Conservation (phyloP, 2,797 vertebrate species). For the Typhlichthys subterraneus region DNA sequence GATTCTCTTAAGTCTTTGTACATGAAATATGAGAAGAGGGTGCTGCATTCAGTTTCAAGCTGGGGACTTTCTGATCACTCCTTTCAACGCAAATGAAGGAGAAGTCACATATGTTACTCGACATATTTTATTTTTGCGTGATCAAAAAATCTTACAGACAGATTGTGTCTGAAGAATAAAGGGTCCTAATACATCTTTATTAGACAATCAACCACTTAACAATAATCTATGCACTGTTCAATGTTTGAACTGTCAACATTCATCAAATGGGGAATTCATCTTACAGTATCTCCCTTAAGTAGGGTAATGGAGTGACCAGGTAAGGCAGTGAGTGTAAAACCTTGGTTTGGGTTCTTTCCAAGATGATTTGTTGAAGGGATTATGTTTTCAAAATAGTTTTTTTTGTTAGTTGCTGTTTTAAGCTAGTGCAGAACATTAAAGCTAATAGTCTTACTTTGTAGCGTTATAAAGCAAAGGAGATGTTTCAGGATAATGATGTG, state of each 20-base stretch:
- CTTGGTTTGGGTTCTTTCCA: constrained; percentile 45
- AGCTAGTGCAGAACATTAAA: constrained; percentile 62
- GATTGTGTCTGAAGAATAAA: background rate
- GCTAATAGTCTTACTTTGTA: constrained; percentile 37
- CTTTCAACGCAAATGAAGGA: constrained; percentile 60
- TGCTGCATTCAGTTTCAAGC: constrained; percentile 59
- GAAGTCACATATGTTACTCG: constrained; percentile 60
- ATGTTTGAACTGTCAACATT: constrained; percentile 36
- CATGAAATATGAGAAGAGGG: constrained; percentile 63
- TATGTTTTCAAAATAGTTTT: constrained; percentile 14
- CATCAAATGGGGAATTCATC: constrained; percentile 33
- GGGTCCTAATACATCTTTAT: constrained; percentile 15
- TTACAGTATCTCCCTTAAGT: constrained; percentile 21
- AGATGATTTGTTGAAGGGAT: constrained; percentile 58
- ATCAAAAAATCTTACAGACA: no score
- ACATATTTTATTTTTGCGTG: no score
- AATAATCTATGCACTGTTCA: constrained; percentile 28
- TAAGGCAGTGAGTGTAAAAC: constrained; percentile 53
- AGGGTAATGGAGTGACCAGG: constrained; percentile 28
- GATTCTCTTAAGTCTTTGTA: constrained; percentile 44
- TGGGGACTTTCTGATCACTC: constrained; percentile 45
- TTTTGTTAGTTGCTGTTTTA: constrained; percentile 55
- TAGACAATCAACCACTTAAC: constrained; percentile 16
- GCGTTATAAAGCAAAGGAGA: constrained; percentile 35
- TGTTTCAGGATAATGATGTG: constrained; percentile 41